These are phyloP conservation scores for Dissostichus mawsoni DNA, from an alignment of 2,113 vertebrate species.

Conservation along the genomic window DNA sequence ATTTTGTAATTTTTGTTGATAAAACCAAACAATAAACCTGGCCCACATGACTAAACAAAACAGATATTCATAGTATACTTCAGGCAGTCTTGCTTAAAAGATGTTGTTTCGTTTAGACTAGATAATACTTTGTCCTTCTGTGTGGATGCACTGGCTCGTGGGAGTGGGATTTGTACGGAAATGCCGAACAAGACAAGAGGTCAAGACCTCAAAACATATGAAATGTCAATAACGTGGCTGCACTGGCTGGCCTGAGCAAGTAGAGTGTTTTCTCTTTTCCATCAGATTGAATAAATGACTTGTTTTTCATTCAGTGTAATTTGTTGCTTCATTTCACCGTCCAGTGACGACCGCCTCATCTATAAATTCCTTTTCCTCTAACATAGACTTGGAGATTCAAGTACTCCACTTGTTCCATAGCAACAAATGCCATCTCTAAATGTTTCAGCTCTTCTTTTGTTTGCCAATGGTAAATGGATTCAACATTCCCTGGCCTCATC, in stretches of 20 bases:
- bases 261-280: conserved; percentile 28
- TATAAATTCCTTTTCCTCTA: conserved; percentile 38
- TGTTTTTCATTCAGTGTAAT: conserved; percentile 38
- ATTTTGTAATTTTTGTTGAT: conserved; percentile 42
- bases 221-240: conserved; percentile 34
- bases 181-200: conserved; percentile 21
- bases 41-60: conserved; percentile 31
- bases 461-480: conserved; percentile 9
- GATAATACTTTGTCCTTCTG: conserved; percentile 1
- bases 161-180: conserved; percentile 25
- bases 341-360: not conserved
- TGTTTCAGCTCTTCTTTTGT: not conserved
- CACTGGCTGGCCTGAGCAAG: conserved; percentile 37
- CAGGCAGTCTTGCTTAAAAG: not conserved
- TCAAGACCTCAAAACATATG: conserved; percentile 15
- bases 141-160: not conserved
- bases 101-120: not conserved
- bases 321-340: conserved; percentile 36
- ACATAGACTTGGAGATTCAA: not conserved
- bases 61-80: not conserved
- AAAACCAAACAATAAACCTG: conserved; percentile 42
- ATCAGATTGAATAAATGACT: conserved; percentile 65
- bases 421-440: not conserved
- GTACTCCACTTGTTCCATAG: not conserved
- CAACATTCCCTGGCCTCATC: not conserved